Conservation (phyloP, 1,140 invertebrate species). For the Meloidogyne chitwoodi region DNA sequence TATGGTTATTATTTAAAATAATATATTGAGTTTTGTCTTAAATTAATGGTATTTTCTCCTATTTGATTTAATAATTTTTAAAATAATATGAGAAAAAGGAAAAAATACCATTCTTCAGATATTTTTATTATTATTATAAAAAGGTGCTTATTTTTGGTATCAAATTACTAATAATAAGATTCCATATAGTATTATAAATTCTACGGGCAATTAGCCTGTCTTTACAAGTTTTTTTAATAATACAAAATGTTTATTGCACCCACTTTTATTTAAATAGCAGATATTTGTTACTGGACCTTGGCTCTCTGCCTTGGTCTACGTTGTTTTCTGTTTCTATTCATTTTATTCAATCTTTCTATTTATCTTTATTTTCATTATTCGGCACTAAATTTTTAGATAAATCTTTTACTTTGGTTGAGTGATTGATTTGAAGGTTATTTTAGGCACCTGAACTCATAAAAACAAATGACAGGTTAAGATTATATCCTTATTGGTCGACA, state of each 20-base stretch:
- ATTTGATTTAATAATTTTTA: not conserved
- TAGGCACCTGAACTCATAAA: too few relatives aligned
- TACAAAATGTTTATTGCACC: not conserved
- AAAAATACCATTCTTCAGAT: not conserved
- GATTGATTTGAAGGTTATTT: too few relatives aligned
- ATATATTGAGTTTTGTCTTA: not conserved
- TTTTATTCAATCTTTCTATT: not conserved
- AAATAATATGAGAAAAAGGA: not conserved
- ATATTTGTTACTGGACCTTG: not conserved
- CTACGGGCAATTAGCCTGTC: not conserved
- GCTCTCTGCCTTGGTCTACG: not conserved
- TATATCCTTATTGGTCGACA: too few relatives aligned
- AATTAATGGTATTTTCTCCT: not conserved
- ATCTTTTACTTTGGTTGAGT: not conserved
- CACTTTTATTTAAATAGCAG: not conserved
- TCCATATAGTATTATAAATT: too few relatives aligned
- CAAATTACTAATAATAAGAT: too few relatives aligned
- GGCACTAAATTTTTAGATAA: not conserved
- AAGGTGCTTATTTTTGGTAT: not conserved
- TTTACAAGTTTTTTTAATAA: too few relatives aligned
- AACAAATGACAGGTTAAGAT: too few relatives aligned
- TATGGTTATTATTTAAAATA: not conserved
- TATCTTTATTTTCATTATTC: not conserved
- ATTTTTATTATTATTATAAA: not conserved
- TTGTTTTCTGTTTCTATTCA: not conserved